These are phyloP conservation scores for Pachydiplax longipennis DNA, from an alignment of 2,888 invertebrate genomes.

Conservation along the genomic window DNA sequence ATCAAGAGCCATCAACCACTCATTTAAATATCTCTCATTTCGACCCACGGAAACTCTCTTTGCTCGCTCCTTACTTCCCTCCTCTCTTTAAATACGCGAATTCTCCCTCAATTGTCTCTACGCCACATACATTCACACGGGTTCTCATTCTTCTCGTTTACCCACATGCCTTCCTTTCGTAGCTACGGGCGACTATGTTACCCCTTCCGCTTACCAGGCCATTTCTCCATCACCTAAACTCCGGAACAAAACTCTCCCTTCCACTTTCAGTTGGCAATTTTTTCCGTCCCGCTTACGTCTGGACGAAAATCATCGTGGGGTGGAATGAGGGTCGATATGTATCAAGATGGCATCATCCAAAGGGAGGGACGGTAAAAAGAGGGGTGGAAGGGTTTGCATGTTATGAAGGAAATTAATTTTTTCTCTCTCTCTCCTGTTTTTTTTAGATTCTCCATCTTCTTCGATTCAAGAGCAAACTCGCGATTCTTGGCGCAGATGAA, in stretches of 20 bases:
- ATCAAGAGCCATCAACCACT: conserved; percentile 8
- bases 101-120: not conserved
- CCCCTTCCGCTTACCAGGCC: not conserved
- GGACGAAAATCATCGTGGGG: not conserved
- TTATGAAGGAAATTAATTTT: not conserved
- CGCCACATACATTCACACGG: not conserved
- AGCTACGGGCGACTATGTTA: not conserved
- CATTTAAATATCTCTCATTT: conserved; percentile 37
- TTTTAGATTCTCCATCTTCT: not conserved
- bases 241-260: not conserved
- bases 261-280: not conserved
- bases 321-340: not conserved
- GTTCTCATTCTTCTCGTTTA: not conserved
- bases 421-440: not conserved
- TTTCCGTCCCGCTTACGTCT: not conserved
- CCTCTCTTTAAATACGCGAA: not conserved
- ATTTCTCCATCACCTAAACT: not conserved
- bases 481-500: not conserved
- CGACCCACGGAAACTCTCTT: not conserved
- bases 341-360: not conserved
- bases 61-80: not conserved
- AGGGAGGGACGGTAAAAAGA: not conserved
- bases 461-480: not conserved
- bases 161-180: not conserved
- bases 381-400: not conserved